Evolutionary conservation across 2,888 invertebrate genomes (phyloP), one percentile per base, ranked within the genome.

Genomic region (Tubulanus polymorphus): DNA sequence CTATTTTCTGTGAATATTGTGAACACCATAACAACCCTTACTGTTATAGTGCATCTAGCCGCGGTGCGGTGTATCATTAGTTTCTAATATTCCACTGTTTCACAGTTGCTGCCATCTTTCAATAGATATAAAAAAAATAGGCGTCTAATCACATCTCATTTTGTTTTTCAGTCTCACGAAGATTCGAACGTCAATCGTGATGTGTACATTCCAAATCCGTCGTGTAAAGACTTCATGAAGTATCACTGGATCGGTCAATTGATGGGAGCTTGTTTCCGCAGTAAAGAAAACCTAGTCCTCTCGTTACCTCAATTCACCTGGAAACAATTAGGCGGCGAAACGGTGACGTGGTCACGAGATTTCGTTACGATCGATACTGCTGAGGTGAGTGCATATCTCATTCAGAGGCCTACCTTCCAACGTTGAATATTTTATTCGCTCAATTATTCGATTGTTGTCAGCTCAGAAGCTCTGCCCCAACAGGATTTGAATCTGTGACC

Each of bases 211-310:
- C 72, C 73, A 12, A 78, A 75, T 57, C 74, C 74, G 1, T 56
- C 65, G 3, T 78, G 76, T 62, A 64, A 57, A 25, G 71, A 74
- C 48, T 68, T 72, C 48, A 60, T 62, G 5, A 72, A 73, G 56
- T 78, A 70, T 56, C 72, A 74, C 57, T 79, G 78, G 76, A 72
- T 79, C 23, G 79, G 79, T 5, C 71, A 78, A 58, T 61, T 79
- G 28, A 78, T 79, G 77, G 78, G 78, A 8, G 78, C 77, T 12
- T 79, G 78, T 63, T 65, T 79, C 30, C 64, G 79, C 37, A 72
- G 76, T 26, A 73, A 70, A 57, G 78, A 79, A 62, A 74, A 70
- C 57, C 63, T 79, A 60, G 76, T 75, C 3, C 51, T 79, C 37
- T 68, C 73, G 2, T 65, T 79, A 28, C 71, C 78, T 3, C 63